phyloP scores from a whole-genome alignment of 1,140 invertebrate species.

The Panulirus ornatus region DNA sequence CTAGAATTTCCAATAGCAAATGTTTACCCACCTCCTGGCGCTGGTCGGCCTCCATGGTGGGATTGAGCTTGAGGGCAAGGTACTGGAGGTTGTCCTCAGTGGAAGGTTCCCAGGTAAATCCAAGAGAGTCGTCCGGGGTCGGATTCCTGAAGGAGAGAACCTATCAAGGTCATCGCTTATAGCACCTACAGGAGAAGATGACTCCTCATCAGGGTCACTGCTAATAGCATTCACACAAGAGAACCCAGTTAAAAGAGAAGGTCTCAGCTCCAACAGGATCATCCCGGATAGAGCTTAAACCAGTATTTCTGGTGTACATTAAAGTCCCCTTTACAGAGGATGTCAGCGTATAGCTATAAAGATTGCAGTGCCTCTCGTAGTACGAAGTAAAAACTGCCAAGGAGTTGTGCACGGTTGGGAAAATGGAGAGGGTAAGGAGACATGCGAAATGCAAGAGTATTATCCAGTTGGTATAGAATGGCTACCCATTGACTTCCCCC shows the following conservation, averaged over 20 bases:
- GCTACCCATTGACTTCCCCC: too few species aligned
- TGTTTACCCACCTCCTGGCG: slow-evolving; percentile 21
- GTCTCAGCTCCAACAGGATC: too few species aligned
- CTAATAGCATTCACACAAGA: too few species aligned
- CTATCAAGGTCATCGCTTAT: too few species aligned
- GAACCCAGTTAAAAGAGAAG: too few species aligned
- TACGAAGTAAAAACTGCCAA: background rate
- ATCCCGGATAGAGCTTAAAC: too few species aligned
- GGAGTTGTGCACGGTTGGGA: background rate
- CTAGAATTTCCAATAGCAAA: background rate
- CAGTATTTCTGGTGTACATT: background rate
- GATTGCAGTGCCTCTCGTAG: background rate
- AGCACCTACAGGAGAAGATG: too few species aligned
- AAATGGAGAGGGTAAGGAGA: background rate
- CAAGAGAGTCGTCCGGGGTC: slow-evolving; percentile 49
- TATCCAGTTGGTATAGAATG: too few species aligned
- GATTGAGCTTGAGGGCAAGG: slow-evolving; percentile 19
- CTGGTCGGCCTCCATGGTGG: slow-evolving; percentile 34
- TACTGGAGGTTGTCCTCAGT: background rate
- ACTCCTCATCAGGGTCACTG: too few species aligned
- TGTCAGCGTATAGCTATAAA: background rate
- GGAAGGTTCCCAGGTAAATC: slow-evolving; percentile 35
- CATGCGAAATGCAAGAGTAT: too few species aligned
- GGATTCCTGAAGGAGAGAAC: slow-evolving; percentile 30
- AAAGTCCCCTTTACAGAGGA: background rate